These are phyloP conservation scores for Muscicapa adusta DNA, from an alignment of 2,113 vertebrate species.

Conservation along the genomic window DNA sequence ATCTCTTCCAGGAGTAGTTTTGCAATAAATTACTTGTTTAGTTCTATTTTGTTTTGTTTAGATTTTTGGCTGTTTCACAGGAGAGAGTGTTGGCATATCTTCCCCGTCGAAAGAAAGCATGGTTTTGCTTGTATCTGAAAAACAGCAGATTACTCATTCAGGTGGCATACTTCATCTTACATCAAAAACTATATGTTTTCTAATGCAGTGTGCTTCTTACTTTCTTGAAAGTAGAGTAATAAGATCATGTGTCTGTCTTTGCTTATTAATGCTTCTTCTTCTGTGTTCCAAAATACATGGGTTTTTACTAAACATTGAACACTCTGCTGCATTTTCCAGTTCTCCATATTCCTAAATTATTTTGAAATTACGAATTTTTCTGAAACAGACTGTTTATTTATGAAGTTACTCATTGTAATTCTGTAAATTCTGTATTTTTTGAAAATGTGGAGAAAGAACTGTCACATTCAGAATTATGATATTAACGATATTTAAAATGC, in stretches of 20 bases:
- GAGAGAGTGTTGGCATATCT: not conserved
- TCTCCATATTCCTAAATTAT: not conserved
- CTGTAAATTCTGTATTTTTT: not conserved
- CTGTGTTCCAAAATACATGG: not conserved
- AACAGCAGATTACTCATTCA: slow-evolving; percentile 65
- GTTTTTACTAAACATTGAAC: not conserved
- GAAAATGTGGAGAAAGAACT: not conserved
- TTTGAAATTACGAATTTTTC: not conserved
- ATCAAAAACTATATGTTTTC: not conserved
- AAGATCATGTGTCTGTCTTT: not conserved
- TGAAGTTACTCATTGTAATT: not conserved
- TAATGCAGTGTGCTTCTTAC: not conserved
- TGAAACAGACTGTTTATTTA: not conserved
- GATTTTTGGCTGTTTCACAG: slow-evolving; percentile 73
- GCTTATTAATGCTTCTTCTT: not conserved
- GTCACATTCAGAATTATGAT: not conserved
- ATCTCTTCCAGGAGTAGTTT: not conserved
- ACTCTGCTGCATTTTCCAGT: not conserved
- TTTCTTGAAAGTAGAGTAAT: not conserved
- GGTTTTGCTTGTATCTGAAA: slow-evolving; percentile 67
- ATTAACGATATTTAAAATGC: not conserved
- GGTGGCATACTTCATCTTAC: slow-evolving; percentile 50
- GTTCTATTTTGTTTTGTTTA: slow-evolving; percentile 2
- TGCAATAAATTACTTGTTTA: not conserved
- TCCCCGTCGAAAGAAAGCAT: slow-evolving; percentile 43